These are phyloP conservation scores for Drosophila sp. DNA, from an alignment of 1,140 invertebrate species.

Conservation along the genomic window DNA sequence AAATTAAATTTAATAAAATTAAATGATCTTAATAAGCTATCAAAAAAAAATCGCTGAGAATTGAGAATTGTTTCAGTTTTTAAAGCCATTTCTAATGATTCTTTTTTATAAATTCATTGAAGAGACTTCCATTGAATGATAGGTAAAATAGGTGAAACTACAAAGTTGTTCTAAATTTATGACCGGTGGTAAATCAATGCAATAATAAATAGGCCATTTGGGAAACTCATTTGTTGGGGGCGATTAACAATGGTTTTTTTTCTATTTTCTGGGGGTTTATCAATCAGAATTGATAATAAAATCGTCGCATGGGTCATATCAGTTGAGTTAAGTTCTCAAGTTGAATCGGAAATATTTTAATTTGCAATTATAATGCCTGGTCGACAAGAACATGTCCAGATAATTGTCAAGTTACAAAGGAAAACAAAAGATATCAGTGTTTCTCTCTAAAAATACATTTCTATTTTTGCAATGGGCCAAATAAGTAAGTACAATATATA, in stretches of 20 bases:
- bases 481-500: background rate
- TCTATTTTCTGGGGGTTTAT: slow-evolving; percentile 18
- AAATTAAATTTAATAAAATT: too few relatives aligned
- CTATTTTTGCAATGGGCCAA: background rate
- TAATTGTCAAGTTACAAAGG: background rate
- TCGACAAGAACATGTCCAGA: background rate
- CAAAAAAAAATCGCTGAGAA: too few relatives aligned
- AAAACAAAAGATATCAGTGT: background rate
- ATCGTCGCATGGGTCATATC: slow-evolving; percentile 17
- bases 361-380: slow-evolving; percentile 46
- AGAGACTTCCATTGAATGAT: too few relatives aligned
- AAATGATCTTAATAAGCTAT: too few relatives aligned
- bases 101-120: too few relatives aligned
- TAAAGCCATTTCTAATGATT: too few relatives aligned
- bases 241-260: background rate
- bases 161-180: too few relatives aligned
- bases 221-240: too few relatives aligned
- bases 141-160: too few relatives aligned
- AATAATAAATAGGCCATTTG: too few relatives aligned
- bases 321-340: slow-evolving; percentile 14
- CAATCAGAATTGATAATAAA: slow-evolving; percentile 19
- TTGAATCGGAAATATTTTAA: slow-evolving; percentile 48
- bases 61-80: too few relatives aligned
- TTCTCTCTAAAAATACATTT: background rate
- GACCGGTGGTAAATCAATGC: too few relatives aligned